Percentiles rank a stretch among this genome's conserved stretches.
Evolutionary conservation across 2,113 vertebrate genomes (phyloP).

Genomic region (Cacatua alba): DNA sequence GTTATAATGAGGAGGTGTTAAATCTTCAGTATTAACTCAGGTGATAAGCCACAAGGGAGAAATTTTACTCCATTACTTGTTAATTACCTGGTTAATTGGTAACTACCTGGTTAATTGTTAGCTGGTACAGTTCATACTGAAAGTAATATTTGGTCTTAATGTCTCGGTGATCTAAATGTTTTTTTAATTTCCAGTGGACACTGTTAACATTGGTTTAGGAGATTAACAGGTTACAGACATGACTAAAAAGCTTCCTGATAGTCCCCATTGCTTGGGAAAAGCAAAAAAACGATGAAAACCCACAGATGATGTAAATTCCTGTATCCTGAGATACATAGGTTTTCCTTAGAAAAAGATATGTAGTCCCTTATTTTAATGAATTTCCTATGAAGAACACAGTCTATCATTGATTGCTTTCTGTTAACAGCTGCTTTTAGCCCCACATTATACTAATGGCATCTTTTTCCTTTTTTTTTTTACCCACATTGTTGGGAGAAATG

Average conservation of each 20-base stretch:
- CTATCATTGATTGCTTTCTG: neutral
- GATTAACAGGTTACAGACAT: neutral
- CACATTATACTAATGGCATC: fast-evolving
- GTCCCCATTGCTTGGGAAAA: neutral
- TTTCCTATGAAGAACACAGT: neutral
- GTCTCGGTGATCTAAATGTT: neutral
- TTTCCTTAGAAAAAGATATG: neutral
- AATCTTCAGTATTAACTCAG: neutral
- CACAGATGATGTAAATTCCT: neutral
- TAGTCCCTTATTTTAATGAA: neutral
- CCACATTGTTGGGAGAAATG: neutral
- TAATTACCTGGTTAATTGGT: neutral
- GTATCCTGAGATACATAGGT: neutral
- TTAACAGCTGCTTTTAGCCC: neutral
- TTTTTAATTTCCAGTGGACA: neutral
- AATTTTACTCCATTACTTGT: neutral
- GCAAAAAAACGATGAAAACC: neutral
- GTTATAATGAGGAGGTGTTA: neutral
- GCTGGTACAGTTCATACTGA: neutral
- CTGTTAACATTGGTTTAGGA: neutral
- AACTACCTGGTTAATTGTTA: neutral
- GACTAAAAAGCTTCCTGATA: neutral
- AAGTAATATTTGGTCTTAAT: neutral
- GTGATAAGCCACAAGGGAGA: neutral
- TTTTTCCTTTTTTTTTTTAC: neutral